Evolutionary conservation across 2,797 vertebrate genomes (phyloP), one percentile per base, ranked within the genome.

Genomic region (Columba guinea): DNA sequence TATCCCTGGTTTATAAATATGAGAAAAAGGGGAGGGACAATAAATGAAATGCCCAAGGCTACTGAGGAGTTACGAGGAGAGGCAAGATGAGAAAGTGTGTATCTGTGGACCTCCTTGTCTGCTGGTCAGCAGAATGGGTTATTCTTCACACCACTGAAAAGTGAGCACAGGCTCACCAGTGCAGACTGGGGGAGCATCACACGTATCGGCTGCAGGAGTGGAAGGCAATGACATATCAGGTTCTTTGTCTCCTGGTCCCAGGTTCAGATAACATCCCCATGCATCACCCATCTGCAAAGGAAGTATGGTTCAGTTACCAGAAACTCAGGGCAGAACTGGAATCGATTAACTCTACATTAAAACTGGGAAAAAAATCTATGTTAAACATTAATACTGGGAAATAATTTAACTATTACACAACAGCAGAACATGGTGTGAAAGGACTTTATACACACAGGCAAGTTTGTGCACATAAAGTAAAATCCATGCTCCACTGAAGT

Each of bases 321-420:
- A 53, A 68, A 14, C 69, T 89, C 73, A 49, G 62, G 56, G 37
- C 34, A 91, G 74, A 91, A 73, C 16, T 41, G 24, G 26, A 56
- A 76, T 64, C 64, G 63, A 56, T 79, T 35, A 82, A 58, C 24
- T 81, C 41, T 76, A n/a, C 10, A 16, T 32, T 79, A 67, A 86
- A 86, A 81, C 13, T 9, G 10, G 2, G 44, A 49, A 56, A 55
- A 64, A 74, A 41, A 3, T 9, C 41, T 27, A 26, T 44, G 85
- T 97, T 95, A 95, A 94, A 94, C 84, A 94, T 93, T 96, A 93
- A 93, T 91, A 28, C 32, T 67, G 10, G 79, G 39, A 83, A 91
- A 65, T 71, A 79, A 67, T 74, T 95, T 76, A 96, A 53, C 83
- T 74, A 44, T 82, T 84, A 80, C 21, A 19, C 73, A 79, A 79